These are phyloP conservation scores for Microplitis mediator DNA, from an alignment of 1,140 invertebrate genomes.

Conservation along the genomic window DNA sequence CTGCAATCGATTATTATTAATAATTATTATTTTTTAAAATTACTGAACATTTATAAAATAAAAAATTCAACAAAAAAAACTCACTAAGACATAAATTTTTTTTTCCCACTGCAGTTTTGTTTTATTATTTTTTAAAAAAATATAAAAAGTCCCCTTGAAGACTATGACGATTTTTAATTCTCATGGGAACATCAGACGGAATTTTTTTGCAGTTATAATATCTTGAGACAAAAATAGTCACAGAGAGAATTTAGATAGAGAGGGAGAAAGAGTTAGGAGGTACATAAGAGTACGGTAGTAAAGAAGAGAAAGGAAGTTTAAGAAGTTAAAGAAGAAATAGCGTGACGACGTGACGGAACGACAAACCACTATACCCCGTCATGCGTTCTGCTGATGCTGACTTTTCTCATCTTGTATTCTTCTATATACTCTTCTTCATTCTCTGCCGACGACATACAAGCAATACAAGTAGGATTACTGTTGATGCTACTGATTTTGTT, in stretches of 20 bases:
- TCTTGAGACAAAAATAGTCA: neutral
- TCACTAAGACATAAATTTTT: no score
- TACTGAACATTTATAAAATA: no score
- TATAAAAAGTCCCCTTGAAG: neutral
- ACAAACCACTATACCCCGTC: constrained; percentile 28
- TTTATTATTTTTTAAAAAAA: neutral
- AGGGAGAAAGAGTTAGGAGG: neutral
- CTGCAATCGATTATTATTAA: neutral
- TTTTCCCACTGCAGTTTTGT: neutral
- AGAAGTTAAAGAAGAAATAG: constrained; percentile 24
- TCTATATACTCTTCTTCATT: neutral
- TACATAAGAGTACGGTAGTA: neutral
- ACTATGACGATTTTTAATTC: no score
- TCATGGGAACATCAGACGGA: neutral
- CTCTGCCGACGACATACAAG: neutral
- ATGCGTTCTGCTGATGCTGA: neutral
- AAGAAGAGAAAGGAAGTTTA: constrained; percentile 29
- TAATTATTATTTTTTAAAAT: no score
- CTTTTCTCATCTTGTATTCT: constrained; percentile 7
- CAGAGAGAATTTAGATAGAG: neutral
- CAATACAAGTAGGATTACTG: neutral
- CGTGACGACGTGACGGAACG: constrained; percentile 36
- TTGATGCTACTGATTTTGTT: neutral
- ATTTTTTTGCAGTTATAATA: neutral
- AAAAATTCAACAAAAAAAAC: no score